Evolutionary conservation across 2,888 invertebrate species (phyloP), one percentile per base, ranked within the genome.

Genomic region (Rhorus exstirpatorius): DNA sequence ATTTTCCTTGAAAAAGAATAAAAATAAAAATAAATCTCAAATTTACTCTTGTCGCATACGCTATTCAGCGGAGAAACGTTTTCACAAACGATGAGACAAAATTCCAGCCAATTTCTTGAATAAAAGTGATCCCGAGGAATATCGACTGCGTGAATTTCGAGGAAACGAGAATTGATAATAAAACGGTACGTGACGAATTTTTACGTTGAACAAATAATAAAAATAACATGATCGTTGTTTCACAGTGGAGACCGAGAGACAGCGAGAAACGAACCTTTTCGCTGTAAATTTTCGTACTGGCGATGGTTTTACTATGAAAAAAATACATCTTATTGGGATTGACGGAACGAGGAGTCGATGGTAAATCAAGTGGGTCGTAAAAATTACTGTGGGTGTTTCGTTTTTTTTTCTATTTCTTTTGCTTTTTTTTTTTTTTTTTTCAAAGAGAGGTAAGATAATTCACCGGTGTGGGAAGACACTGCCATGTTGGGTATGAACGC

Each of bases 401-500:
- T 68, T 74, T 77, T 53, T 41, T 41, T 38, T 63, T 38, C 17
- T 7, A n/a, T 58, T 58, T 41, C 2, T n/a, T n/a, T n/a, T n/a
- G n/a, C n/a, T n/a, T 55, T 86, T 68, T 74, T 77, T 53, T 41
- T 41, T 38, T 63, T 38, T 24, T 7, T 21, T 58, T 58, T 41
- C 2, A 58, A 10, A 87, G 82, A 84, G 72, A 63, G 83, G 83
- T 74, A 81, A 83, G 84, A 84, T 83, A 85, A 85, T 81, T 74
- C 46, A 44, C 78, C 70, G 72, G 84, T 88, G 86, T 88, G 85
- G 88, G 88, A 85, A 89, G 84, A 72, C 75, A 78, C 88, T 89
- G 86, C 89, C 88, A 89, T 91, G 87, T 89, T 90, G 86, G 88
- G 87, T 85, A 84, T 85, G 84, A 88, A 87, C 88, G 87, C 85